Base-by-base conservation (phyloP, 2,797 vertebrate genomes). In the Nyctibius grandis region DNA sequence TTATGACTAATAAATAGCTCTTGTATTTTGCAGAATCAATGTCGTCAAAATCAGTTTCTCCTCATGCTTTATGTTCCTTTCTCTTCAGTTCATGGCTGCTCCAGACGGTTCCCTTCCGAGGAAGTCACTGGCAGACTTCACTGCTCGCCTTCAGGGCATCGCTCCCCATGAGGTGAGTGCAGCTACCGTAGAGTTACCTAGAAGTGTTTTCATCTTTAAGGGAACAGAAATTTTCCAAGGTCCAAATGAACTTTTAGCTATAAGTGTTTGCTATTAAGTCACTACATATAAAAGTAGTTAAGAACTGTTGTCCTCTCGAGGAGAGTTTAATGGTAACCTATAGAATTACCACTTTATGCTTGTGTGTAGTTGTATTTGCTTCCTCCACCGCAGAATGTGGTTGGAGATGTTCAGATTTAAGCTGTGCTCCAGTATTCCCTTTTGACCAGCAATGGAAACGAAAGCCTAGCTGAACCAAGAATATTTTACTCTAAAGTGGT, bases 121-220 rank as follows among this genome's bases (percentile, higher is more conserved):
- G 91, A 28, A 97, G 90, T 88, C 98, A 98, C 63, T 99, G 98
- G 98, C 98, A 98, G 95, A 95, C 97, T 20, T 98, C 99, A 1
- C 73, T 98, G 91, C 91, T 99, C 95, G 98, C 97, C 1, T 59
- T 98, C 69, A 98, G 98, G 96, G 98, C 98, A 2, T 98, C 98
- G 34, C 95, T 98, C 47, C 98, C 99, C 3, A 87, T 98, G 87
- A 99, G 99, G 99, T 99, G 98, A 92, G 90, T 68, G 29, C 40
- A 36, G 2, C 42, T 74, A 9, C n/a, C 21, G 1, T 14, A 33
- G 14, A 31, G 26, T 29, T 17, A 25, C 6, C 0, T 2, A 5
- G 2, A 44, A 12, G 10, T 7, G 6, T 36, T 85, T 68, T 40
- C 40, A 53, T 61, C 31, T 23, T 3, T 6, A 15, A 28, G 18